These are phyloP conservation scores for Pluvialis apricaria DNA, from an alignment of 2,113 vertebrate genomes.

Conservation along the genomic window DNA sequence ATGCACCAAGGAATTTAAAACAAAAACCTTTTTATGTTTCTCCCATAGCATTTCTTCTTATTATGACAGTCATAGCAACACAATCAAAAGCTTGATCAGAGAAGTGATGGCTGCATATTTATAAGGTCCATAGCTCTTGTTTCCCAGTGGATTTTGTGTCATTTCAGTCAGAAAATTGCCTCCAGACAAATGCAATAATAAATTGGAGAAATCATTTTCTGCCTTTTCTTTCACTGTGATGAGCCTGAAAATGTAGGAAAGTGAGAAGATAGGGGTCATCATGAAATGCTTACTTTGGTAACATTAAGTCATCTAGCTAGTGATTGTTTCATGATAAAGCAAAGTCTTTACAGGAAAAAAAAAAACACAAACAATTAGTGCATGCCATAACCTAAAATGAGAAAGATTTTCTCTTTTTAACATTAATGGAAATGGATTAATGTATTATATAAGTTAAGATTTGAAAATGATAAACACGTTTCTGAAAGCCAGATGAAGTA, in stretches of 20 bases:
- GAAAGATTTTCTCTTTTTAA: background rate
- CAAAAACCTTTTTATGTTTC: slow-evolving; percentile 18
- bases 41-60: slow-evolving; percentile 35
- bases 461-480: background rate
- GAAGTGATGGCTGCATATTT: slow-evolving; percentile 56
- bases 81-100: slow-evolving; percentile 67
- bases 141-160: slow-evolving; percentile 69
- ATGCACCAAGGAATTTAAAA: slow-evolving; percentile 40
- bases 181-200: slow-evolving; percentile 68
- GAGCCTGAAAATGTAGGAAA: slow-evolving; percentile 24
- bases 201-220: slow-evolving; percentile 56
- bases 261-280: slow-evolving; percentile 18
- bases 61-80: slow-evolving; percentile 64
- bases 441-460: background rate
- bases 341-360: background rate
- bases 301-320: background rate
- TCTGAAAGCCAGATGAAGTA: background rate
- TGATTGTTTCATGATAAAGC: background rate
- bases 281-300: slow-evolving; percentile 10
- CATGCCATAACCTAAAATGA: background rate
- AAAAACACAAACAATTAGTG: background rate
- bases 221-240: slow-evolving; percentile 22
- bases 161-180: slow-evolving; percentile 72
- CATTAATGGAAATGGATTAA: background rate
- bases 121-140: slow-evolving; percentile 46